phyloP scores from a whole-genome alignment of 2,113 vertebrate species.

The Stigmatopora argus region DNA sequence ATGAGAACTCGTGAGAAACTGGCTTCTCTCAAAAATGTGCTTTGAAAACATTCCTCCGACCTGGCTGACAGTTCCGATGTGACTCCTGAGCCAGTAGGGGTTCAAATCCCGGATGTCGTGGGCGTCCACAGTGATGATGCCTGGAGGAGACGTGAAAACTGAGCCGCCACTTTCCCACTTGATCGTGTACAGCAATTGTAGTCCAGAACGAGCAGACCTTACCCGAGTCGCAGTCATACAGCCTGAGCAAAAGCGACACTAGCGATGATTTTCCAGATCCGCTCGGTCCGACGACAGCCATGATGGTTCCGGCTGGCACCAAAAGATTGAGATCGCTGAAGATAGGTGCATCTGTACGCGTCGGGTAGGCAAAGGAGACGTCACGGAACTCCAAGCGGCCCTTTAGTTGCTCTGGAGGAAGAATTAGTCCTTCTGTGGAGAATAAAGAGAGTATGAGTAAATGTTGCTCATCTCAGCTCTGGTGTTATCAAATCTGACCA shows the following conservation, averaged over 20 bases:
- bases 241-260: constrained; percentile 82
- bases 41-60: constrained; percentile 59
- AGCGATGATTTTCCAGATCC: constrained; percentile 92
- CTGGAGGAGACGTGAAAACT: constrained; percentile 55
- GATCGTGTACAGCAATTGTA: neutral
- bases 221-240: constrained; percentile 86
- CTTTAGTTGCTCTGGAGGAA: constrained; percentile 75
- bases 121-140: constrained; percentile 80
- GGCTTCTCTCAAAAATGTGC: neutral
- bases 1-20: neutral
- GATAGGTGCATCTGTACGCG: constrained; percentile 78
- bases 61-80: constrained; percentile 95
- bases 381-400: constrained; percentile 82
- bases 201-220: constrained; percentile 23
- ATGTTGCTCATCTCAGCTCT: neutral
- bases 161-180: neutral
- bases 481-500: constrained; percentile 60
- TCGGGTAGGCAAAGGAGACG: constrained; percentile 85
- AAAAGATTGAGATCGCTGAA: constrained; percentile 83
- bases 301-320: constrained; percentile 85
- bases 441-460: neutral
- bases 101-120: constrained; percentile 83
- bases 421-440: constrained; percentile 73
- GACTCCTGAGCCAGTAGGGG: constrained; percentile 84
- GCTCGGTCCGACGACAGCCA: constrained; percentile 89